A percentile compares a stretch with the other conserved stretches of the same genome.
Evolutionary conservation across 2,113 vertebrate species (phyloP).

Genomic region (Oryzias melastigma): DNA sequence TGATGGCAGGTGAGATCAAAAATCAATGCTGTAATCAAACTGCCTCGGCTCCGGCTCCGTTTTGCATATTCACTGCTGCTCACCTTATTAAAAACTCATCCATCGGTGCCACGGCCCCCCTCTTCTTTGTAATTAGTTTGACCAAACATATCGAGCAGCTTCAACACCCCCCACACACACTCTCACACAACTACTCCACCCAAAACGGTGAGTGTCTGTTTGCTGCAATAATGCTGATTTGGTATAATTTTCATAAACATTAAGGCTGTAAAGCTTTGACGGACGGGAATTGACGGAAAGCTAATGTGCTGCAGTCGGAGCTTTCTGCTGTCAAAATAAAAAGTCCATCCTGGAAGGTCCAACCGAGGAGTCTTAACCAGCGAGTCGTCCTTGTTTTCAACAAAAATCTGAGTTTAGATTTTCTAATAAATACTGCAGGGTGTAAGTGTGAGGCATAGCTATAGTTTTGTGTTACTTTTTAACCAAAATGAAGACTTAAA

Average conservation of each 20-base stretch:
- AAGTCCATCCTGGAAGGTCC: not conserved
- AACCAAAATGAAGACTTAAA: too few relatives aligned
- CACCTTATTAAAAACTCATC: slow-evolving; percentile 93
- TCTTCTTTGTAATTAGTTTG: slow-evolving; percentile 89
- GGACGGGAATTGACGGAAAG: slow-evolving; percentile 5
- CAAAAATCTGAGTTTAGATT: not conserved
- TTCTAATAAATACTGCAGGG: not conserved
- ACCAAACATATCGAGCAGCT: slow-evolving; percentile 84
- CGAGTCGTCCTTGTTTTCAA: too few relatives aligned
- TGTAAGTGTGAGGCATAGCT: too few relatives aligned
- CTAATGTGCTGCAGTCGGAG: not conserved
- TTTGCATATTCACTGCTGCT: slow-evolving; percentile 83
- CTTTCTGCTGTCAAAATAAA: not conserved
- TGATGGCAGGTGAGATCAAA: slow-evolving; percentile 67
- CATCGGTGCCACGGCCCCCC: slow-evolving; percentile 78
- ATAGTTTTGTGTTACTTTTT: too few relatives aligned
- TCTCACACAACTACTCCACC: not conserved
- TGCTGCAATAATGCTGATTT: slow-evolving; percentile 36
- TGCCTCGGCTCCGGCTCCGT: slow-evolving; percentile 37
- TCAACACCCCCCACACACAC: slow-evolving; percentile 15
- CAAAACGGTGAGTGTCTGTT: slow-evolving; percentile 13
- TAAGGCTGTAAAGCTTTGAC: not conserved
- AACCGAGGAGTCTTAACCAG: not conserved
- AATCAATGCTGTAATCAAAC: slow-evolving; percentile 81
- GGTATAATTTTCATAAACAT: slow-evolving; percentile 35